phyloP scores from a whole-genome alignment of 2,113 vertebrate genomes.

The Ascaphus truei region DNA sequence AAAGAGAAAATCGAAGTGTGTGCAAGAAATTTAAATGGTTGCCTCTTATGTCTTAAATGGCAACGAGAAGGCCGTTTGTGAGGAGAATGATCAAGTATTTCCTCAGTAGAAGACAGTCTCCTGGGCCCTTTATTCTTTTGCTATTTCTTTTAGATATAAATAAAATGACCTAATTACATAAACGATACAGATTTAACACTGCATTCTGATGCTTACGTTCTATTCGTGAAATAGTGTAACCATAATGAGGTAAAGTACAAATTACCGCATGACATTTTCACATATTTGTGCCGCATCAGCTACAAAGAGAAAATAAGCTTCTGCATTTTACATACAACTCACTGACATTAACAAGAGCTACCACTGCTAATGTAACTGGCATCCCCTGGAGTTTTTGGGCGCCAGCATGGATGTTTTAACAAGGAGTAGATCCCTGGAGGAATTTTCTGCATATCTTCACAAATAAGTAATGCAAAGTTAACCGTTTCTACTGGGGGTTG shows the following conservation, averaged over 20 bases:
- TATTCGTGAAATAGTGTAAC: neutral
- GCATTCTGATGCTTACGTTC: neutral
- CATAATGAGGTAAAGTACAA: neutral
- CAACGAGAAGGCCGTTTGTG: neutral
- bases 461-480: no score
- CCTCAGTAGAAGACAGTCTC: neutral
- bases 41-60: neutral
- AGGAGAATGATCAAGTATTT: neutral
- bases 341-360: no score
- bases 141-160: neutral
- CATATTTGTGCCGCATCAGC: neutral
- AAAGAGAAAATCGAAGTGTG: no score
- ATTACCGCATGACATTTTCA: neutral
- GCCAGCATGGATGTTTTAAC: no score
- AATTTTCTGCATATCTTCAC: no score
- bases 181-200: neutral
- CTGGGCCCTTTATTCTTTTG: neutral
- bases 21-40: neutral
- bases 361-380: no score
- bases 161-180: constrained; percentile 12
- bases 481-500: no score
- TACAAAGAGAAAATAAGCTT: neutral
- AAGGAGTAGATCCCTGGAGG: no score
- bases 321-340: no score
- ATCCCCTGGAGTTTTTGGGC: no score